Percentiles rank a stretch among this genome's conserved stretches.
Conservation (phyloP, 2,888 invertebrate genomes). For the Melinopterus prodromus region DNA sequence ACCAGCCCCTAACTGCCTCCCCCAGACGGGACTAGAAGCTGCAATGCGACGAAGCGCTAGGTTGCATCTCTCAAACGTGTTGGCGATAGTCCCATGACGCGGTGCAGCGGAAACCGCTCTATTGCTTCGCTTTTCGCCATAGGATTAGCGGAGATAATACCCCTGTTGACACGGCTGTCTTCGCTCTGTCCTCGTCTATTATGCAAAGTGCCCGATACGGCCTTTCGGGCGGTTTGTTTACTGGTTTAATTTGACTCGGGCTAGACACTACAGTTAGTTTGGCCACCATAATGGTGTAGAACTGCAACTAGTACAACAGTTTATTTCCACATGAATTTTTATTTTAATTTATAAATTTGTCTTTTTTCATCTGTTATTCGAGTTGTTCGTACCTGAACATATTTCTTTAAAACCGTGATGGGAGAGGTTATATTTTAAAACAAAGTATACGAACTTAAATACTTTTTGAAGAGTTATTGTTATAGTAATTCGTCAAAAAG, state of each 20-base stretch:
- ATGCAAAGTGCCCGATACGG: conserved; percentile 19
- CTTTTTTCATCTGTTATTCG: too few species aligned
- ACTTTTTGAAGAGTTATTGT: too few species aligned
- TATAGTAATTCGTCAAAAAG: too few species aligned
- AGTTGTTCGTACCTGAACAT: too few species aligned
- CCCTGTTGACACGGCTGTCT: conserved; percentile 21
- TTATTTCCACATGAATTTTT: too few species aligned
- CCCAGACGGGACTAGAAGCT: neutral
- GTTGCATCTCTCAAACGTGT: neutral
- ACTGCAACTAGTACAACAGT: neutral
- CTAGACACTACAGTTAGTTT: neutral
- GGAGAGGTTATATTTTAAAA: too few species aligned
- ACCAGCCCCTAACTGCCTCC: too few species aligned
- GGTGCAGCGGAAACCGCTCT: conserved; percentile 18
- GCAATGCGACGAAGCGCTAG: neutral
- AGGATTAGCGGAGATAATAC: conserved; percentile 18
- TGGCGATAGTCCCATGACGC: neutral
- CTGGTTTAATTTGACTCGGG: conserved; percentile 13
- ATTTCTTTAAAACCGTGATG: too few species aligned
- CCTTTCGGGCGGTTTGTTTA: conserved; percentile 23
- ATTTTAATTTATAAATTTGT: too few species aligned
- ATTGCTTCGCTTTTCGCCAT: neutral
- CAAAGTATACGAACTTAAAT: too few species aligned
- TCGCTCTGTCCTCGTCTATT: conserved; percentile 17
- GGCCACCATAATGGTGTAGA: neutral